Evolutionary conservation across 2,797 vertebrate genomes (phyloP), one percentile per base, ranked within the genome.

Genomic region (Pogoniulus pusillus): DNA sequence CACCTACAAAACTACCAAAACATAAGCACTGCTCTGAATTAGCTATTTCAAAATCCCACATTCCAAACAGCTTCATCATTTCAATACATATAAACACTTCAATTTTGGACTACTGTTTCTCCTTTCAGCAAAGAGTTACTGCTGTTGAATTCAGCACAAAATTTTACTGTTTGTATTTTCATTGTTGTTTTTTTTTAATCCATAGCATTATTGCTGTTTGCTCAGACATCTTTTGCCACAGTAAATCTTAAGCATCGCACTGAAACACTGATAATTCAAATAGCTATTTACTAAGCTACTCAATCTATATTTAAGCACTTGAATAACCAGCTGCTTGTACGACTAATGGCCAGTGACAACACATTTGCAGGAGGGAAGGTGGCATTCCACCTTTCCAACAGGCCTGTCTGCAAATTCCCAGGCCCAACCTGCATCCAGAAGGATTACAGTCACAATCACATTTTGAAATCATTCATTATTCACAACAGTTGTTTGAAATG

Each of bases 1-100:
- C 66, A 77, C 72, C 69, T 91, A 87, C 43, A 81, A 85, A 95
- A 85, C 63, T 92, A 93, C 66, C 75, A 77, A 90, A 93, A 95
- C 88, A 92, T n/a, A 93, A 81, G 88, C 76, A 81, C 60, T 85
- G 79, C 73, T 79, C 60, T 60, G 60, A 39, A 93, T 85, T 92
- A 93, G 75, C 57, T 82, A 51, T 62, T 89, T 85, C 81, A 90
- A 93, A 95, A 79, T 20, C 7, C 18, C 12, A 76, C 79, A 90
- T 93, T 92, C 90, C 89, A 81, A 82, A 90, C 45, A 91, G 76
- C 59, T 93, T 94, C 79, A 90, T 89, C 89, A 90, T 89, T 91
- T 95, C 60, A 66, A 66, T 85, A 78, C 54, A 66, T 89, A 91
- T 70, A 87, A 95, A 93, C 82, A 91, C 27, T 76, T 76, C 26